Evolutionary conservation across 2,113 vertebrate species (phyloP), one percentile per base, ranked within the genome.

Genomic region (Casuarius casuarius): DNA sequence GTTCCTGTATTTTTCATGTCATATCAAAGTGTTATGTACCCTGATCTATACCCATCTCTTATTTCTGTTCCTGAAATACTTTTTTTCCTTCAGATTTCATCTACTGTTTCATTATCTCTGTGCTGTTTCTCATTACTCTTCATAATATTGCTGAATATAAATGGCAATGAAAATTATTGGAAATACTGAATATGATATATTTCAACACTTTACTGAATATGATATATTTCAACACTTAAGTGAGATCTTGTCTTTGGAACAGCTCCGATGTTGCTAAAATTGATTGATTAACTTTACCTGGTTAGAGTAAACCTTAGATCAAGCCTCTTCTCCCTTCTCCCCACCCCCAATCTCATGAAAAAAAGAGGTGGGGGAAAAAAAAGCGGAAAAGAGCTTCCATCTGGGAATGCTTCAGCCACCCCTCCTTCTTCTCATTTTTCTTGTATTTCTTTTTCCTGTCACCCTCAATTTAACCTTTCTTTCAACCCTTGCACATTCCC

Each of bases 371-470:
- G 28, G 11, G 22, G 48, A 16, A 35, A 76, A 59, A 91, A 9
- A 11, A 29, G 9, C 35, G n/a, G 9, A 48, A 21, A 86, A 44
- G 9, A 73, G 6, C 59, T 92, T 59, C 23, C 14, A 35, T 76
- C 10, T 33, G 77, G 62, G 44, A 26, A 18, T 66, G 31, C 48
- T 72, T 51, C 28, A 13, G 29, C 22, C n/a, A 62, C 10, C 6
- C 3, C 26, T 72, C 7, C n/a, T 79, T 83, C 38, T 82, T 73
- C 9, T 61, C 1, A 1, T 63, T 29, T 8, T 28, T 8, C 56
- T 19, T 59, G 17, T 59, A 31, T 59, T 59, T 23, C 21, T 8
- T 15, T 6, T 65, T 51, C 22, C 12, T 0, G 0, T 62, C 31
- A 59, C 10, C 19, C 18, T 73, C 76, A 68, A 18, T 21, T 88